Evolutionary conservation across 2,113 vertebrate species (phyloP).

Genomic region (Gulo gulo): DNA sequence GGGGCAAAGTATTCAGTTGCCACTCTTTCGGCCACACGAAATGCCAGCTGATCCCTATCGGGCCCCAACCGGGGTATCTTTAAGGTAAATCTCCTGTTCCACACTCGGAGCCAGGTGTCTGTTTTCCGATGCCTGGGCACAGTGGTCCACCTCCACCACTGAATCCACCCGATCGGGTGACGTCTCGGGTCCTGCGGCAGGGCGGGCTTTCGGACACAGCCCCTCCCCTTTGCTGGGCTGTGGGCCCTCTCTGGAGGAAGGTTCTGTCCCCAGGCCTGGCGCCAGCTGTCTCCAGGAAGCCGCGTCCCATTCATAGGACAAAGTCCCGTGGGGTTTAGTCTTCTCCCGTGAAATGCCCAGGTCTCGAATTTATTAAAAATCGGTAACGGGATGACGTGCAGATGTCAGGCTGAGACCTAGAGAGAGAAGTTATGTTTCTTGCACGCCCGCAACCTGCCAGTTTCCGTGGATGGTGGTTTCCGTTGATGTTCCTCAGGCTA

Average conservation of each 20-base stretch:
- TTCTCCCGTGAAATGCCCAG: constrained; percentile 26
- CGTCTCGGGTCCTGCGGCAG: constrained; percentile 27
- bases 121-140: constrained; percentile 78
- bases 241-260: not conserved
- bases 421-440: not conserved
- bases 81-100: constrained; percentile 80
- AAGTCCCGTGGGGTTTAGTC: not conserved
- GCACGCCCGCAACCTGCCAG: not conserved
- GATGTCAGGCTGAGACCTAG: not conserved
- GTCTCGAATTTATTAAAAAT: not conserved
- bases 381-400: fast-evolving
- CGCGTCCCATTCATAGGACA: not conserved
- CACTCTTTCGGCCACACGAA: constrained; percentile 61
- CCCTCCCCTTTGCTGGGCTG: not conserved
- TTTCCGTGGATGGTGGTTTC: fast-evolving
- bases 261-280: not conserved
- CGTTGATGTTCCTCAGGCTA: fast-evolving
- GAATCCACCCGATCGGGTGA: constrained; percentile 73
- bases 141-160: constrained; percentile 57
- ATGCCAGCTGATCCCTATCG: constrained; percentile 72
- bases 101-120: constrained; percentile 72
- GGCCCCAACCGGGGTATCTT: constrained; percentile 63
- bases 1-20: constrained; percentile 70
- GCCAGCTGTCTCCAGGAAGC: not conserved
- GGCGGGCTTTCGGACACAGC: constrained; percentile 52